phyloP scores from a whole-genome alignment of 2,113 vertebrate genomes.

The Oncorhynchus nerka region DNA sequence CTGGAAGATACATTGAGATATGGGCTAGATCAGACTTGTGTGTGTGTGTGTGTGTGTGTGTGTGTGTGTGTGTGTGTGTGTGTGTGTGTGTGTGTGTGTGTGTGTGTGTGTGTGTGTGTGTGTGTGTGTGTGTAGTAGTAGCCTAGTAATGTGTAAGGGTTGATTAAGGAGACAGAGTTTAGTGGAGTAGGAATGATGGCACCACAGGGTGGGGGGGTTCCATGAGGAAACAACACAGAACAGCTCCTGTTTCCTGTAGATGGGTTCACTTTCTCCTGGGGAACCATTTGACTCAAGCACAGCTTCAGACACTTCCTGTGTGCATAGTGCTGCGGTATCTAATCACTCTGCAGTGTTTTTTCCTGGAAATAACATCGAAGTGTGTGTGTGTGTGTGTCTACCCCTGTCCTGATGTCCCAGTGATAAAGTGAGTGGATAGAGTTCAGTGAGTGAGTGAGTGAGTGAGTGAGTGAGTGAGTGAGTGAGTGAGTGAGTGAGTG shows the following conservation, averaged over 20 bases:
- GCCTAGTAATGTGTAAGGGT: not conserved
- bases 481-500: too few species aligned
- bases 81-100: too few species aligned
- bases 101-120: too few species aligned
- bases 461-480: not conserved
- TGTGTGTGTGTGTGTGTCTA: not conserved
- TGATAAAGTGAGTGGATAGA: too few species aligned
- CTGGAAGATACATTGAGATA: too few species aligned
- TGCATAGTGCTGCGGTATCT: not conserved
- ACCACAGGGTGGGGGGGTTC: not conserved
- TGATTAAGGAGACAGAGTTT: not conserved
- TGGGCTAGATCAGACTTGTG: not conserved
- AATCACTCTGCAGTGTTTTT: slow-evolving; percentile 4
- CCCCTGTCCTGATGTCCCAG: not conserved
- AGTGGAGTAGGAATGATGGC: not conserved
- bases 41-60: too few species aligned
- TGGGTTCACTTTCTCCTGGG: slow-evolving; percentile 20
- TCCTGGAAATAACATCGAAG: slow-evolving; percentile 4
- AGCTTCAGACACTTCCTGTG: slow-evolving; percentile 35
- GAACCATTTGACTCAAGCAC: slow-evolving; percentile 16
- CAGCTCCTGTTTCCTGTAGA: slow-evolving; percentile 33
- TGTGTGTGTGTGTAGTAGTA: too few species aligned
- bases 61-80: too few species aligned
- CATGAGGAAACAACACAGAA: not conserved
- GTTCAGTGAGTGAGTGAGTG: not conserved